Conservation (phyloP, 92 coral and sea anemone species). For the Porites cylindrica region DNA sequence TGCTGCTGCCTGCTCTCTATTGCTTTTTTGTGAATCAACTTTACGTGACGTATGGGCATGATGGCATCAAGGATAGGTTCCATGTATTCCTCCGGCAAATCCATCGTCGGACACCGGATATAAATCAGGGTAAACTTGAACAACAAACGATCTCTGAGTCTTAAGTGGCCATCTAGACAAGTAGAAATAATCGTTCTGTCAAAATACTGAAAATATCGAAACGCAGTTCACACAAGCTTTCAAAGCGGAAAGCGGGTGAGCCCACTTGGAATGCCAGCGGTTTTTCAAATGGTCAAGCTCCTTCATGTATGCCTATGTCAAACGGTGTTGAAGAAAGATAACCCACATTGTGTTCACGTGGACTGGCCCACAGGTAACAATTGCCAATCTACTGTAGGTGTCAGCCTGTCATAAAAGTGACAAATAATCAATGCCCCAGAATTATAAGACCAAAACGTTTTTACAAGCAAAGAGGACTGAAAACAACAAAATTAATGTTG, state of each 20-base stretch:
- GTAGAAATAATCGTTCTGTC: too few relatives aligned
- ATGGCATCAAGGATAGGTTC: conserved; percentile 36
- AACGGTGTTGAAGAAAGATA: too few relatives aligned
- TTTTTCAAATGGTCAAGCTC: not conserved
- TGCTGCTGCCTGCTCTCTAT: conserved; percentile 21
- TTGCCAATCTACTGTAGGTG: conserved; percentile 2
- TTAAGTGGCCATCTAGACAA: not conserved
- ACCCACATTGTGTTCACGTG: too few relatives aligned
- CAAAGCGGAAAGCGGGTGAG: conserved; percentile 1
- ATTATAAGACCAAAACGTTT: not conserved
- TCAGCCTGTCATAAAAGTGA: not conserved
- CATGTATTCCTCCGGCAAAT: conserved; percentile 24
- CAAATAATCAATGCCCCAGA: not conserved
- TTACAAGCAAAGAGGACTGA: conserved; percentile 5
- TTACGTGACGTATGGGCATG: not conserved
- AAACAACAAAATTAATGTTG: not conserved
- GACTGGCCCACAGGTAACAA: not conserved
- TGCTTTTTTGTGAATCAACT: conserved; percentile 39
- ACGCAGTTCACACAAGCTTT: conserved; percentile 15
- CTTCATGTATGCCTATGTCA: not conserved
- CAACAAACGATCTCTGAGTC: conserved; percentile 19
- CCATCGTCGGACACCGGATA: conserved; percentile 19
- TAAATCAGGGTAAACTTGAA: conserved; percentile 14
- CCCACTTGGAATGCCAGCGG: conserved; percentile 16
- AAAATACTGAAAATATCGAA: too few relatives aligned